Evolutionary conservation across 2,888 invertebrate genomes (phyloP).

Genomic region (Dysmachus trigonus): DNA sequence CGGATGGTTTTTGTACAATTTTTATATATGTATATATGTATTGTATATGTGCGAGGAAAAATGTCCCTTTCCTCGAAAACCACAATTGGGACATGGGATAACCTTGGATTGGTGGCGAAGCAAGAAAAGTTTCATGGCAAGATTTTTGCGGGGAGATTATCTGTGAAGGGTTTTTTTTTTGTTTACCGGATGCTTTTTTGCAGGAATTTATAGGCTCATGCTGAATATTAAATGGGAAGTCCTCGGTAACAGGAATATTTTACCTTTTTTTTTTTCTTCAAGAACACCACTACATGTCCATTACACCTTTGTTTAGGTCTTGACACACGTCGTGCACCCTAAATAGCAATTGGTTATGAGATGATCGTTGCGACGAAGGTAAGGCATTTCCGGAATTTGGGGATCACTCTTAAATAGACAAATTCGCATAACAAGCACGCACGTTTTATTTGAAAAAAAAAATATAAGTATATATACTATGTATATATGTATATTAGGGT

Average conservation of each 20-base stretch:
- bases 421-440: neutral
- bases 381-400: neutral
- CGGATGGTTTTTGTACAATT: neutral
- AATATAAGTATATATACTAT: too few relatives aligned
- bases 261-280: neutral
- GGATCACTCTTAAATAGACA: neutral
- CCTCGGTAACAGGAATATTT: neutral
- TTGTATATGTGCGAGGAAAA: neutral
- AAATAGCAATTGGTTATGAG: neutral
- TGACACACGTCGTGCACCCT: neutral
- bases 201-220: neutral
- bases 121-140: neutral
- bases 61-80: neutral
- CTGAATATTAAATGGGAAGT: neutral
- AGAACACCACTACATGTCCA: neutral
- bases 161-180: neutral
- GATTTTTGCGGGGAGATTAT: neutral
- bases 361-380: neutral
- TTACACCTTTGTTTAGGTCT: neutral
- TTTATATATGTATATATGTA: too few relatives aligned
- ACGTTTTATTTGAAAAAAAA: neutral
- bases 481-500: too few relatives aligned
- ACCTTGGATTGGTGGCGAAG: neutral
- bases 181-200: neutral
- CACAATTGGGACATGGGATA: neutral